These are phyloP conservation scores for Lycocorax pyrrhopterus DNA, from an alignment of 2,113 vertebrate species.

Conservation along the genomic window DNA sequence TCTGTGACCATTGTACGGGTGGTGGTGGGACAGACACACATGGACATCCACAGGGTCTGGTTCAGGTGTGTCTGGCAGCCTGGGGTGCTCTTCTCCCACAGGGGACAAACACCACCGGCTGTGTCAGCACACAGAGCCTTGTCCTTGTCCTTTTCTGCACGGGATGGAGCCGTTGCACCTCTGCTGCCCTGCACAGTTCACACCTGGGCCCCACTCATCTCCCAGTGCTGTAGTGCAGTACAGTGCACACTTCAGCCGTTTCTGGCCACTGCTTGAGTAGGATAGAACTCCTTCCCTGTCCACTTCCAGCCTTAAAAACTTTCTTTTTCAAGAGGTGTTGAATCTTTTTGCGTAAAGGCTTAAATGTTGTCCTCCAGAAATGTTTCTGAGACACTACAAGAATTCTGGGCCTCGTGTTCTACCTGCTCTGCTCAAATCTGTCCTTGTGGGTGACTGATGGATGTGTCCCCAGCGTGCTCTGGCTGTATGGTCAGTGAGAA, in stretches of 20 bases:
- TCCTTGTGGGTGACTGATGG: not conserved
- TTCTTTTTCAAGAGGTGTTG: not conserved
- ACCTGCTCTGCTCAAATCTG: not conserved
- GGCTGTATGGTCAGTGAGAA: not conserved
- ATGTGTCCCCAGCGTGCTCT: rapidly evolving
- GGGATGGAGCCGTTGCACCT: not conserved
- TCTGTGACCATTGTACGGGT: not conserved
- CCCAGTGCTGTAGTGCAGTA: not conserved
- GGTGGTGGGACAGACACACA: not conserved
- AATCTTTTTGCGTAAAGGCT: not conserved
- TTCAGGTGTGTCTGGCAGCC: not conserved
- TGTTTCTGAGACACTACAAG: rapidly evolving
- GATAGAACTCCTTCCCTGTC: not conserved
- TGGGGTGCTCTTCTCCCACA: not conserved
- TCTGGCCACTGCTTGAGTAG: not conserved
- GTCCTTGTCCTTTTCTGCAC: not conserved
- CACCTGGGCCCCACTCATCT: not conserved
- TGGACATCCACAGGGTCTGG: not conserved
- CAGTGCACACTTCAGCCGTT: not conserved
- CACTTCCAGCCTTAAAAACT: not conserved
- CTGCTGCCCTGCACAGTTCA: not conserved
- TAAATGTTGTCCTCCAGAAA: not conserved
- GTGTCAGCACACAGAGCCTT: not conserved
- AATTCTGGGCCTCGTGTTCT: not conserved
- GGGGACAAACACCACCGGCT: too few relatives aligned